A percentile compares a stretch with the other conserved stretches of the same genome.
Evolutionary conservation across 2,797 vertebrate genomes (phyloP).

Genomic region (Aulostomus chinensis): DNA sequence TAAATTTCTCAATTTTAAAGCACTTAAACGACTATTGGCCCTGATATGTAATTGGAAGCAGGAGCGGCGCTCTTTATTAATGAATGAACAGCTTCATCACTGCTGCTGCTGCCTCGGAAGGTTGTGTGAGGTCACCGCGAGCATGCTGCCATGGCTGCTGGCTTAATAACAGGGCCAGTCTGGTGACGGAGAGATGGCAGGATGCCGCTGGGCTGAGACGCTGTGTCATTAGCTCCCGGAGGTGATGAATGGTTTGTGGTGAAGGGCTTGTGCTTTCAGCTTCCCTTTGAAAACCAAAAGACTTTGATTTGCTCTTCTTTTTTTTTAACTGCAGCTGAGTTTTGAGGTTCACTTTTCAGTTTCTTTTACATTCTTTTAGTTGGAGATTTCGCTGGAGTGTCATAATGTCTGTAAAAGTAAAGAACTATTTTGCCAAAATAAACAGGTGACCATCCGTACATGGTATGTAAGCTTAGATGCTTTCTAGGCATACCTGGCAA

Average conservation of each 20-base stretch:
- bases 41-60: constrained; percentile 8
- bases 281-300: constrained; percentile 48
- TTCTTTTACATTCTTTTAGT: constrained; percentile 16
- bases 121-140: constrained; percentile 65
- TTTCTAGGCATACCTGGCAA: no score
- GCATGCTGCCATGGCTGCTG: constrained; percentile 55
- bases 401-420: neutral
- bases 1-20: no score
- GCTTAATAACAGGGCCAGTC: constrained; percentile 71
- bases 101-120: constrained; percentile 25
- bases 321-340: constrained; percentile 16
- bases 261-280: constrained; percentile 36
- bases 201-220: constrained; percentile 47
- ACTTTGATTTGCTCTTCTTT: constrained; percentile 28
- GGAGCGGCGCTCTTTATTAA: constrained; percentile 17
- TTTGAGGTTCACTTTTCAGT: constrained; percentile 11
- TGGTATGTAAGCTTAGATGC: no score
- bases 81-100: constrained; percentile 28
- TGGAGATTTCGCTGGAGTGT: neutral
- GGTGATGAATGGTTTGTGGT: constrained; percentile 76
- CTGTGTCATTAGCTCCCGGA: constrained; percentile 68
- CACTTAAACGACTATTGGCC: no score
- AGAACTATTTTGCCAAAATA: no score
- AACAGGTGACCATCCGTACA: no score
- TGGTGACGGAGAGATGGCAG: constrained; percentile 64